Evolutionary conservation across 1,140 invertebrate genomes (phyloP), one percentile per base, ranked within the genome.

Genomic region (Pogonus chalceus): DNA sequence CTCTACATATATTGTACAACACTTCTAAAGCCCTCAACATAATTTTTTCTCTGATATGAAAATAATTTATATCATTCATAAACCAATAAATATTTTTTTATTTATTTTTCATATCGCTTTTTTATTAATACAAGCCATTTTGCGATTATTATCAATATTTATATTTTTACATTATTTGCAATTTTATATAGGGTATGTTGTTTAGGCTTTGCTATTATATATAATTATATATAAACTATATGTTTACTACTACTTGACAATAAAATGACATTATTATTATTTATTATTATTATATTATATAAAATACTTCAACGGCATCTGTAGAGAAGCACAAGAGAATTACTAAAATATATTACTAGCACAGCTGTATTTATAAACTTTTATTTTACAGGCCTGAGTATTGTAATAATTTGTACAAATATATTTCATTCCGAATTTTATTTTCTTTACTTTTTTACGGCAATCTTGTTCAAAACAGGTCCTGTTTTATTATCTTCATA

Each of bases 381-480:
- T 43, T 43, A 43, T 43, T 9, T 43, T 43, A 43, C 37, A 43
- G 37, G 37, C 37, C 37, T 43, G 37, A 43, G 37, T 43, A 43
- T 43, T 12, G 4, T 43, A 18, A 43, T 43, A 9, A 43, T 43
- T 43, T 43, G 37, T 43, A 43, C 37, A 43, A 43, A 43, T 43
- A 43, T 43, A 43, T 43, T 43, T 43, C 14, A 4, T 10, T 43
- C 18, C 37, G 18, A 43, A 31, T 31, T 7, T 31, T 31, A 31
- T 4, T 31, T 31, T 43, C n/a, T n/a, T n/a, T n/a, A n/a, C n/a
- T n/a, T 43, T 43, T 16, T 43, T 16, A 43, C 7, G 18, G 18
- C 26, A 31, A 31, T 31, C 26, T 31, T 31, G 18, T 10, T 18
- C 18, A 43, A n/a, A n/a, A 12, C 37, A 43, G 37, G 37, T 43